Evolutionary conservation across 2,888 invertebrate genomes (phyloP), one percentile per base, ranked within the genome.

Genomic region (Diplolepis rosae): DNA sequence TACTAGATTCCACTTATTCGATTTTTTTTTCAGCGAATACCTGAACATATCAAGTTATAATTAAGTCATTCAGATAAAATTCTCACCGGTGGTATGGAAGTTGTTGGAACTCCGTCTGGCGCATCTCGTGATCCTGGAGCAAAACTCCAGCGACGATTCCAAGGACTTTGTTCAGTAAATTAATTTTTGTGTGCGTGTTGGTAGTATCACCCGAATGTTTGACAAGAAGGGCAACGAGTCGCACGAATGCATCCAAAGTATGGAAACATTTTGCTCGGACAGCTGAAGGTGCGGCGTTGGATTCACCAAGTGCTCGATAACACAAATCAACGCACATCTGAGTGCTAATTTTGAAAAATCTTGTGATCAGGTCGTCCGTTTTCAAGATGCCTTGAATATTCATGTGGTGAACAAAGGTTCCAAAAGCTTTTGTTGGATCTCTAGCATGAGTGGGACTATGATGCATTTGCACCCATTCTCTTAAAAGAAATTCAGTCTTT

Each of bases 321-420:
- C 98, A 97, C 71, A 96, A 93, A 88, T 98, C 98, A 1, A 98
- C 95, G 89, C 98, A 98, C 92, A 98, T 94, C 89, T 98, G 98
- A 0, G 98, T 97, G 69, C 98, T 97, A 74, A 98, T 93, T 51
- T 99, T 93, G 91, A 99, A 98, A 91, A 99, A 99, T 71, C 98
- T 91, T 0, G 98, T 97, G 75, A 99, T 98, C 84, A 98, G 92
- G 85, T 99, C 99, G 86, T 99, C 99, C 0, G 98, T 98, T 89
- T 98, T 98, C 67, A 98, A 90, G 73, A 99, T 97, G 4, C 99
- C 97, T 82, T 96, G 95, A 83, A 96, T 92, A 88, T 98, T 98
- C 98, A 99, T 97, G 89, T 98, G 95, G 84, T 96, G 96, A 3
- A 99, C 97, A 89, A 98, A 98, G 79, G 96, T 90, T 76, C 95